A percentile compares a stretch with the other conserved stretches of the same genome.
These are phyloP conservation scores for Strongylocentrotus purpuratus DNA, from an alignment of 35 echinoderm and acorn worm genomes.

Conservation along the genomic window DNA sequence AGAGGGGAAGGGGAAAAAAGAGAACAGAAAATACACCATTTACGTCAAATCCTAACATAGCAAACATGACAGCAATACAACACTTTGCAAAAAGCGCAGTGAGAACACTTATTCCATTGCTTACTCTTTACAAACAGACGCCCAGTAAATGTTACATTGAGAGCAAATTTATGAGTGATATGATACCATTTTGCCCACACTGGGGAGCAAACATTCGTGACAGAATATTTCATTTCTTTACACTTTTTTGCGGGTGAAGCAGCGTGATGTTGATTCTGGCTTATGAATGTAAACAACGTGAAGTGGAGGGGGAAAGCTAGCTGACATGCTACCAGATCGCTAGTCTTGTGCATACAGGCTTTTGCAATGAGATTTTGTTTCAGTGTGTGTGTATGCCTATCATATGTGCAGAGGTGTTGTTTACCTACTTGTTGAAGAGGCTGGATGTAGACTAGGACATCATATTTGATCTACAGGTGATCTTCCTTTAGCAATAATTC, in stretches of 20 bases:
- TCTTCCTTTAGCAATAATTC: not conserved
- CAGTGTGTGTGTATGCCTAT: no score
- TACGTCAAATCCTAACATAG: not conserved
- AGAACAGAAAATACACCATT: not conserved
- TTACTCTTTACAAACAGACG: conserved; percentile 13
- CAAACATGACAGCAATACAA: not conserved
- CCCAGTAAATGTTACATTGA: conserved; percentile 35
- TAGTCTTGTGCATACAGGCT: not conserved
- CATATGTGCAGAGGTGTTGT: not conserved
- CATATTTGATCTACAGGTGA: not conserved
- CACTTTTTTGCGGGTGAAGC: conserved; percentile 2
- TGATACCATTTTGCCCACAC: conserved; percentile 35
- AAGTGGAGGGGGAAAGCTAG: not conserved
- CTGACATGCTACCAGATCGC: not conserved
- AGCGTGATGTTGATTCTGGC: conserved; percentile 11
- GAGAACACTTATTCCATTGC: not conserved
- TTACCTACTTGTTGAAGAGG: not conserved
- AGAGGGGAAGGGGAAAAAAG: not conserved
- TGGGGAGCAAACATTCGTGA: conserved; percentile 25
- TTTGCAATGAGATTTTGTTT: not conserved
- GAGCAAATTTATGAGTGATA: conserved; percentile 44
- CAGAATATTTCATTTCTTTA: conserved; percentile 36
- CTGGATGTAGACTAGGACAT: not conserved
- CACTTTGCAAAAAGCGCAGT: not conserved
- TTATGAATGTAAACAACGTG: conserved; percentile 39